Base-by-base conservation (phyloP, 2,797 vertebrate genomes). In the Rousettus madagascariensis region DNA sequence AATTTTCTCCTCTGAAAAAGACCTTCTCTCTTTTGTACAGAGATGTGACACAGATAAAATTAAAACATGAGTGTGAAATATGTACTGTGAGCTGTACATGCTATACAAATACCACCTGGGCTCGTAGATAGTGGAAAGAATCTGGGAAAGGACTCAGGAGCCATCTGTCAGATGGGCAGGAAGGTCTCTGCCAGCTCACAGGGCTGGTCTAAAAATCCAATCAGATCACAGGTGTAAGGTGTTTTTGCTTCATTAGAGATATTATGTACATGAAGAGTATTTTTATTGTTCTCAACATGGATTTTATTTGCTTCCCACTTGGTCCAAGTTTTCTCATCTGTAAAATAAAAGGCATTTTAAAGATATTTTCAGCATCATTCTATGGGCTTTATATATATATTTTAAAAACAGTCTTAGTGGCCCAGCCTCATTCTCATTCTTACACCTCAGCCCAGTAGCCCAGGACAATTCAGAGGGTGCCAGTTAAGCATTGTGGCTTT, bases 331-430 rank as follows among this genome's bases (percentile, higher is more conserved):
- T 89, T 82, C 77, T 90, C 72, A 72, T 77, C 66, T 79, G 26
- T 82, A 72, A 94, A 79, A 88, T 16, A 72, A 85, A 92, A 86
- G 43, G 3, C 46, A 71, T 72, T 89, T 96, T 38, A 95, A 74
- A 80, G 41, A 74, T 55, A 36, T 38, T 84, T 91, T 36, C 30
- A 69, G 61, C 49, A 66, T 2, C 30, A 36, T 74, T 79, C 28
- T 75, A 68, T 71, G 20, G 38, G 55, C 13, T 75, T 75, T 46
- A 79, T 49, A 55, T 33, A 15, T 28, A 26, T 33, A 68, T 55
- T 55, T 78, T 68, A 57, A 30, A 51, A 41, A 15, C 36, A 43
- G 22, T 57, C 61, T 80, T 51, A 68, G 59, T 12, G 68, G n/a
- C 55, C 15, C 19, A 24, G 15, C 41, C 46, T 72, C 17, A 0